These are phyloP conservation scores for Hyperoplus immaculatus DNA, from an alignment of 2,797 vertebrate species.

Conservation along the genomic window DNA sequence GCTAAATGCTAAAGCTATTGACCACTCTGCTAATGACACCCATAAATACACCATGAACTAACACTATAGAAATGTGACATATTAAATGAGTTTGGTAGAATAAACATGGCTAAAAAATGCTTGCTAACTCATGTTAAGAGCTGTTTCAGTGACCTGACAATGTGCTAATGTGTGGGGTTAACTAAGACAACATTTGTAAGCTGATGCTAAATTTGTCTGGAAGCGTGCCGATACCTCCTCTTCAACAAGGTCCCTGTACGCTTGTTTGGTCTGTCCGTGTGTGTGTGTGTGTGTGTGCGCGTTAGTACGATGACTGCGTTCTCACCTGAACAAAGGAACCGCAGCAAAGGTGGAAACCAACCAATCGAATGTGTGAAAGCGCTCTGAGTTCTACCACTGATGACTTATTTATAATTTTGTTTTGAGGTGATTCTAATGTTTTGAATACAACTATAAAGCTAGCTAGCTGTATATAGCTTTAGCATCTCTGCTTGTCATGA, in stretches of 20 bases:
- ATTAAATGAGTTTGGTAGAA: neutral
- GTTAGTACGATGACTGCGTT: too few species aligned
- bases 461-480: slow-evolving; percentile 6
- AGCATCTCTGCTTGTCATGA: slow-evolving; percentile 6
- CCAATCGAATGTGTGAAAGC: neutral
- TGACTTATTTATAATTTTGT: neutral
- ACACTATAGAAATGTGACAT: too few species aligned
- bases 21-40: too few species aligned
- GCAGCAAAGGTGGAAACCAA: too few species aligned
- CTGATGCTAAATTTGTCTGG: neutral
- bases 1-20: neutral
- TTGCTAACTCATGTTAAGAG: neutral
- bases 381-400: neutral
- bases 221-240: too few species aligned
- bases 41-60: too few species aligned
- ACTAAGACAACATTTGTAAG: neutral
- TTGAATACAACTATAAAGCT: neutral
- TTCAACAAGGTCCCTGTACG: too few species aligned
- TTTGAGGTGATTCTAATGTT: slow-evolving; percentile 25
- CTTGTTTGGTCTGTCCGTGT: too few species aligned
- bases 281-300: too few species aligned
- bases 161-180: neutral
- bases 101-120: neutral
- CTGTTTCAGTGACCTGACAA: neutral
- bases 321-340: too few species aligned